phyloP scores from a whole-genome alignment of 64 coral and sea anemone genomes.

The Dendrophyllia cribrosa region DNA sequence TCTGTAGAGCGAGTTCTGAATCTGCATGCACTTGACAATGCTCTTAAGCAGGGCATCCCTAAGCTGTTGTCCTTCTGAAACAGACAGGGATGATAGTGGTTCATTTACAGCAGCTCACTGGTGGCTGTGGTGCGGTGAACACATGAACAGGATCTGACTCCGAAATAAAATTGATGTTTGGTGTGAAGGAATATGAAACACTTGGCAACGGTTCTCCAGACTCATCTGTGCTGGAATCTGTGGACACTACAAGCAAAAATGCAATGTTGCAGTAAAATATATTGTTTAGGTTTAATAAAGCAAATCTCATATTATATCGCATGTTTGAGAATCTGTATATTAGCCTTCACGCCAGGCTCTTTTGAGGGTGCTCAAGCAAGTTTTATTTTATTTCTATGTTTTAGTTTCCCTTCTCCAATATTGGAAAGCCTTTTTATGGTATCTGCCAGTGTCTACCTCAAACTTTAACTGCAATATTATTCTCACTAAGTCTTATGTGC shows the following conservation, averaged over 20 bases:
- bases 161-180: not conserved
- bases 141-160: not conserved
- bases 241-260: not conserved
- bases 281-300: too few relatives aligned
- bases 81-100: not conserved
- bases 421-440: too few relatives aligned
- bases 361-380: too few relatives aligned
- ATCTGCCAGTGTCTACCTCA: too few relatives aligned
- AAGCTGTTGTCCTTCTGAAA: not conserved
- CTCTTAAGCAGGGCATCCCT: not conserved
- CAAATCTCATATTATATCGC: too few relatives aligned
- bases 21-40: conserved; percentile 41
- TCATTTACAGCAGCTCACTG: not conserved
- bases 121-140: not conserved
- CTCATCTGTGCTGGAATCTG: not conserved
- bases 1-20: conserved; percentile 33
- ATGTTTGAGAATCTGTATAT: too few relatives aligned
- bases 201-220: not conserved
- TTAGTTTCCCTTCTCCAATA: too few relatives aligned
- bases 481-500: too few relatives aligned
- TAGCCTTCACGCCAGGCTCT: too few relatives aligned
- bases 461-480: too few relatives aligned
- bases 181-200: not conserved
- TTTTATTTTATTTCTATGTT: too few relatives aligned
- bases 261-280: too few relatives aligned